A percentile compares a stretch with the other conserved stretches of the same genome.
Evolutionary conservation across 2,888 invertebrate species (phyloP).

Genomic region (Rotaria magnacalcarata): DNA sequence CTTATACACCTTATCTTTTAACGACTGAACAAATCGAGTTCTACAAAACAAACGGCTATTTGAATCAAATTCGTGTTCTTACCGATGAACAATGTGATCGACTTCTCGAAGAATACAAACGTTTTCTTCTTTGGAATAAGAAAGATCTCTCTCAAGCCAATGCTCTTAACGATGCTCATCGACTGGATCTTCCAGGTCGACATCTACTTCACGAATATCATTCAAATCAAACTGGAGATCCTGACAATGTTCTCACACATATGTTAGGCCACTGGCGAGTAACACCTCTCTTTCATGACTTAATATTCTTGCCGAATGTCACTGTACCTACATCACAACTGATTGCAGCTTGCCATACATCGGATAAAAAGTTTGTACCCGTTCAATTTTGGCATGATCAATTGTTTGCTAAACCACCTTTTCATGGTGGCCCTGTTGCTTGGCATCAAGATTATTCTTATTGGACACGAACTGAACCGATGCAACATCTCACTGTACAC

Average conservation of each 20-base stretch:
- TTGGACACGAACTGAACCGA: slow-evolving; percentile 54
- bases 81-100: slow-evolving; percentile 52
- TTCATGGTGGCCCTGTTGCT: slow-evolving; percentile 53
- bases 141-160: background rate
- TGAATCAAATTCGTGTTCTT: slow-evolving; percentile 52
- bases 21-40: slow-evolving; percentile 50
- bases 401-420: slow-evolving; percentile 54
- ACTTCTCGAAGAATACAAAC: slow-evolving; percentile 52
- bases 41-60: slow-evolving; percentile 53
- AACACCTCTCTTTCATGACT: slow-evolving; percentile 54
- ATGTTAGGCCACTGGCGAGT: slow-evolving; percentile 55
- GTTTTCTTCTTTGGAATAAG: slow-evolving; percentile 47
- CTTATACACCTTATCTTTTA: slow-evolving; percentile 42
- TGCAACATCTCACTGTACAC: slow-evolving; percentile 55
- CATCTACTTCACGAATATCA: slow-evolving; percentile 55
- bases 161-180: slow-evolving; percentile 7
- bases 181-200: slow-evolving; percentile 50
- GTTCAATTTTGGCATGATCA: slow-evolving; percentile 56
- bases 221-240: slow-evolving; percentile 54
- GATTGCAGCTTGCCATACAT: slow-evolving; percentile 46
- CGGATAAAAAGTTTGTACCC: slow-evolving; percentile 46
- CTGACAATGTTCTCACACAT: slow-evolving; percentile 54
- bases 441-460: slow-evolving; percentile 57
- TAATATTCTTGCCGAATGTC: slow-evolving; percentile 52
- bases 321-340: slow-evolving; percentile 53